Percentiles rank a stretch among this genome's conserved stretches.
Evolutionary conservation across 2,113 vertebrate genomes (phyloP).

Genomic region (Colius striatus): DNA sequence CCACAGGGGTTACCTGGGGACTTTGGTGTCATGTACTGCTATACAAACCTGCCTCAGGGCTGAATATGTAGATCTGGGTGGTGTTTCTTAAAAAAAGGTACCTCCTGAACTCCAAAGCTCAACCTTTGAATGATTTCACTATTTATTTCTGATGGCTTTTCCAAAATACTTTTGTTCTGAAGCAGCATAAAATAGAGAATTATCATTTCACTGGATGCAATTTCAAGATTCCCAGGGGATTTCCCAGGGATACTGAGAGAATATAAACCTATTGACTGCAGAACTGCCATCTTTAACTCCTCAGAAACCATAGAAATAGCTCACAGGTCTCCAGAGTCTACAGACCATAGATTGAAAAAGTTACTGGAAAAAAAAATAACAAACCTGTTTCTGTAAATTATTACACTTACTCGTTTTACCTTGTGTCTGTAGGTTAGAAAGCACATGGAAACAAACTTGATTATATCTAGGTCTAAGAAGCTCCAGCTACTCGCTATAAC

Average conservation of each 20-base stretch:
- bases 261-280: background rate
- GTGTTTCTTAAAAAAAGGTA: background rate
- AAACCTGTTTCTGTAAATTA: background rate
- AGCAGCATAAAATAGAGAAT: background rate
- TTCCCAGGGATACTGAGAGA: background rate
- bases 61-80: rapidly evolving
- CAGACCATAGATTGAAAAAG: background rate
- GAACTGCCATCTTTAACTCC: background rate
- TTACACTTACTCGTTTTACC: background rate
- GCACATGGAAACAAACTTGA: background rate
- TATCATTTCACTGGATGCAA: background rate
- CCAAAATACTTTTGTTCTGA: background rate
- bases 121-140: background rate
- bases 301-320: background rate
- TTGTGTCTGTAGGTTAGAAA: background rate
- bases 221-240: background rate
- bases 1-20: rapidly evolving
- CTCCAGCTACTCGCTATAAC: background rate
- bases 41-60: background rate
- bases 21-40: rapidly evolving
- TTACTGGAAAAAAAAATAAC: background rate
- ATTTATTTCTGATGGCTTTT: background rate
- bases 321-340: background rate
- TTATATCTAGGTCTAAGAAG: background rate
- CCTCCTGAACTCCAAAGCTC: background rate